Conservation (phyloP, 2,113 vertebrate species). For the Carassius auratus region DNA sequence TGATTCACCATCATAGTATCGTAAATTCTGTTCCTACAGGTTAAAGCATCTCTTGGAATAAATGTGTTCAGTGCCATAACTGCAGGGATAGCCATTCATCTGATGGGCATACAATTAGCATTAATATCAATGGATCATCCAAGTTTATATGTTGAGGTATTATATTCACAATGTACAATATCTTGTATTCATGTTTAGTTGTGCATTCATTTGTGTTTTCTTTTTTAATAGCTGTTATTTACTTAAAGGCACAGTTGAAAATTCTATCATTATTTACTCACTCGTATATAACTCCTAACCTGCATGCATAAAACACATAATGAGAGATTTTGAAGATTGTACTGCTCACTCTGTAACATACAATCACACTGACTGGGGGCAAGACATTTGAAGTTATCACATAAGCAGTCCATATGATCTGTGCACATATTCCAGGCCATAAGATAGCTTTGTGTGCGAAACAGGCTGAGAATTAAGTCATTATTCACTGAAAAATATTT, state of each 20-base stretch:
- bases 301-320: not conserved
- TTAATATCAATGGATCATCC: not conserved
- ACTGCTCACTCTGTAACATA: too few species aligned
- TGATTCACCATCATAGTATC: too few species aligned
- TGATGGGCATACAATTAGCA: not conserved
- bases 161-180: not conserved
- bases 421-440: too few species aligned
- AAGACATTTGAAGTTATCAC: not conserved
- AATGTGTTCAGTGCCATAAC: constrained; percentile 47
- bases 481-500: too few species aligned
- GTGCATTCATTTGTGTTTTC: not conserved
- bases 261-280: not conserved
- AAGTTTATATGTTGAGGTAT: not conserved
- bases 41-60: constrained; percentile 37
- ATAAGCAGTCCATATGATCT: not conserved
- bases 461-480: too few species aligned
- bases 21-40: constrained; percentile 4
- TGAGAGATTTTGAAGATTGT: not conserved
- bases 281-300: not conserved
- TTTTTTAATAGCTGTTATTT: not conserved
- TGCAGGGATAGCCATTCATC: constrained; percentile 26
- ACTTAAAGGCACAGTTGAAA: not conserved
- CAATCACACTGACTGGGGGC: too few species aligned
- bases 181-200: not conserved
- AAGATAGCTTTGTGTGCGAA: too few species aligned